phyloP scores from a whole-genome alignment of 2,888 invertebrate genomes.

The Calameuta pallipes region DNA sequence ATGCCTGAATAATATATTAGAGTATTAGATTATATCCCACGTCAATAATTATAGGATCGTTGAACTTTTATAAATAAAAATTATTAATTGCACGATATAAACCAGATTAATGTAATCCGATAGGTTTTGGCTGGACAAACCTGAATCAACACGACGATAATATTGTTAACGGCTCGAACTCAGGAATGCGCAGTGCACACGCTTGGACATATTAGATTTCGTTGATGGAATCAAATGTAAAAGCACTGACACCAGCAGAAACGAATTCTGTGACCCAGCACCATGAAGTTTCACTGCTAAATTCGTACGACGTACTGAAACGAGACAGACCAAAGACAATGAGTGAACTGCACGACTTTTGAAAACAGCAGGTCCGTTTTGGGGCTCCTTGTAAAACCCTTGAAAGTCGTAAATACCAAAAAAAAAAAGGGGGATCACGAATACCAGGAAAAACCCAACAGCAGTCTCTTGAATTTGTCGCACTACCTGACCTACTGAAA shows the following conservation, averaged over 20 bases:
- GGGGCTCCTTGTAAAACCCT: background rate
- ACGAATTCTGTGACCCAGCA: background rate
- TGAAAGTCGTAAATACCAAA: background rate
- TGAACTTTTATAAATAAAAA: background rate
- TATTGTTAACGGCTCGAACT: background rate
- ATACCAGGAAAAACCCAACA: background rate
- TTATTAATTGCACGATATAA: background rate
- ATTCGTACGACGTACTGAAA: background rate
- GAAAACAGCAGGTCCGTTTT: background rate
- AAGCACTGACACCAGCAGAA: background rate
- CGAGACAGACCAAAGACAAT: background rate
- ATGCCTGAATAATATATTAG: background rate
- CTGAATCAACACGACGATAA: background rate
- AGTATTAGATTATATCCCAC: background rate
- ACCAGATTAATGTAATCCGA: background rate
- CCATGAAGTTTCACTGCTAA: background rate
- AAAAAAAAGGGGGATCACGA: background rate
- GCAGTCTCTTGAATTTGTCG: background rate
- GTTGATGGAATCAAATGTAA: background rate
- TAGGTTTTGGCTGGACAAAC: background rate
- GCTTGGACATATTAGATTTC: background rate
- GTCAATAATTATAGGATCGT: background rate
- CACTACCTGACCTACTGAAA: background rate
- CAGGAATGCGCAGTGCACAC: background rate
- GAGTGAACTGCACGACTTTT: background rate